A percentile compares a stretch with the other conserved stretches of the same genome.
Evolutionary conservation across 1,140 invertebrate genomes (phyloP).

Genomic region (Drosophila triauraria): DNA sequence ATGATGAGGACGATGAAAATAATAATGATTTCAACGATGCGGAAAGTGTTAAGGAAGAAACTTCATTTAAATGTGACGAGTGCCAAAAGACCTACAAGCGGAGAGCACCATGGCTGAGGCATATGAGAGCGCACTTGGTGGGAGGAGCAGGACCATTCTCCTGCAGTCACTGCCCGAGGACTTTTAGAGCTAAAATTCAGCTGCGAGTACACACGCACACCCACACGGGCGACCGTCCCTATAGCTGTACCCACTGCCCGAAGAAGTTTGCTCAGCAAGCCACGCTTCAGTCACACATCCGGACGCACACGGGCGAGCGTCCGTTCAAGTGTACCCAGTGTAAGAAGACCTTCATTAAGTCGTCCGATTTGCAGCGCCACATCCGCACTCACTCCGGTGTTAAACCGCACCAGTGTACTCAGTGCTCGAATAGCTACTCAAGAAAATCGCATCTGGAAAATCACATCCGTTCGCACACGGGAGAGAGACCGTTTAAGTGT

Average conservation of each 20-base stretch:
- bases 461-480: constrained; percentile 8
- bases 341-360: constrained; percentile 1
- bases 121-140: constrained; percentile 8
- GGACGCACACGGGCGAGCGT: constrained; percentile 33
- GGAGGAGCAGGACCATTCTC: not conserved
- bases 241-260: constrained; percentile 7
- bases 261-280: not conserved
- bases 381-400: constrained; percentile 16
- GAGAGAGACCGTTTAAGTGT: constrained; percentile 14
- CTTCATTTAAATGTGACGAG: constrained; percentile 3
- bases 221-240: not conserved
- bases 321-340: constrained; percentile 26
- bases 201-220: not conserved
- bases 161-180: not conserved
- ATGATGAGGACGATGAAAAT: not conserved
- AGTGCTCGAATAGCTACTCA: constrained; percentile 17
- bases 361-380: constrained; percentile 3
- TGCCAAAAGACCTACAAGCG: constrained; percentile 1
- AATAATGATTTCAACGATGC: not conserved
- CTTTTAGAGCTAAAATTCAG: not conserved
- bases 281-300: constrained; percentile 6
- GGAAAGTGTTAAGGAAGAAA: not conserved
- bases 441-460: constrained; percentile 3
- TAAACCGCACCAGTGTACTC: constrained; percentile 12
- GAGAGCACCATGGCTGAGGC: not conserved